Evolutionary conservation across 2,888 invertebrate genomes (phyloP), one percentile per base, ranked within the genome.

Genomic region (Cryptus viduatorius): DNA sequence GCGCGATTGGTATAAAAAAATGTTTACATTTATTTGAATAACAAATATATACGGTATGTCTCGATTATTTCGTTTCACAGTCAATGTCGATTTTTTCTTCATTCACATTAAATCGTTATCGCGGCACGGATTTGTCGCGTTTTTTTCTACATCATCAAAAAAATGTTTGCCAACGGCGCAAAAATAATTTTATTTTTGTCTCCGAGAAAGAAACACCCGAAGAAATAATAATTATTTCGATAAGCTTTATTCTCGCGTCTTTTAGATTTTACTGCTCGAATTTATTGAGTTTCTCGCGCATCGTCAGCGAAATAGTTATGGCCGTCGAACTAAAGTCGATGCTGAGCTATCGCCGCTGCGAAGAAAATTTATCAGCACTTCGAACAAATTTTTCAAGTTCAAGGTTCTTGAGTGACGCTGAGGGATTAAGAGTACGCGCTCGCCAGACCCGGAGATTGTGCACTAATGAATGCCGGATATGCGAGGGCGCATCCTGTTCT

Each of bases 401-500:
- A 12, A 73, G 65, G 42, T 50, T 50, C 42, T 65, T 5, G 37
- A 19, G 31, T 7, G 31, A 12, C 4, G 3, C 16, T 1, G 37
- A 16, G 8, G 64, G 56, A 56, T 42, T 65, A 16, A 19, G n/a
- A 3, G 1, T 44, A 56, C n/a, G 3, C 42, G 65, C 69, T 61
- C 29, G 12, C 46, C 31, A 48, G 59, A 64, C 24, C 50, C 73
- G 64, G 37, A 68, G 69, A 69, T 79, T 44, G 53, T 10, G 44
- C n/a, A 50, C 10, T 68, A 65, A 75, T 69, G 84, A 69, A 72
- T 72, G 75, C 79, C 84, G 86, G 86, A 87, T 87, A 82, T 84
- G 82, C 83, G 64, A 46, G 31, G 59, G 56, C 79, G 72, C 73
- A 78, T 82, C 82, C 79, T 78, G 85, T 72, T 56, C 29, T n/a